Conservation (phyloP, 2,888 invertebrate species). For the Parnassius apollo region DNA sequence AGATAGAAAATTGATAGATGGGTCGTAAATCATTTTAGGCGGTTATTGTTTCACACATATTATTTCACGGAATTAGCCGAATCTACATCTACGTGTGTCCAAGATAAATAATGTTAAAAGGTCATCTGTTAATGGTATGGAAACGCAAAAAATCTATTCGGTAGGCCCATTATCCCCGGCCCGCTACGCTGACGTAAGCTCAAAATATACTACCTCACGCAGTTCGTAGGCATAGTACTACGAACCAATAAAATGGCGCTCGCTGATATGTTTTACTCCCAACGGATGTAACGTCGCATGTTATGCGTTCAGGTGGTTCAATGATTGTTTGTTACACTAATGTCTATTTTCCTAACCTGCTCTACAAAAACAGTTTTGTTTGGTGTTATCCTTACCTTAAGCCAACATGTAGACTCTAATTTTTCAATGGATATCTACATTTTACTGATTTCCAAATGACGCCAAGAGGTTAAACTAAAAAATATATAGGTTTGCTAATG, state of each 20-base stretch:
- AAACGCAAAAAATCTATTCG: slow-evolving; percentile 39
- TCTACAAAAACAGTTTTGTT: slow-evolving; percentile 8
- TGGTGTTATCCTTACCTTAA: background rate
- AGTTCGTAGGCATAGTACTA: slow-evolving; percentile 41
- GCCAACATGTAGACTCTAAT: too few species aligned
- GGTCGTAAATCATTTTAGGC: too few species aligned
- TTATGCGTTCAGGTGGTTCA: slow-evolving; percentile 17
- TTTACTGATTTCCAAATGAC: too few species aligned
- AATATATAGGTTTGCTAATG: too few species aligned
- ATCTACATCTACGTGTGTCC: slow-evolving; percentile 17
- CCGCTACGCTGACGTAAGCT: slow-evolving; percentile 48
- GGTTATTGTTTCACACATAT: too few species aligned
- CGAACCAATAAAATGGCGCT: slow-evolving; percentile 42
- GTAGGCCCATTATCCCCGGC: slow-evolving; percentile 43
- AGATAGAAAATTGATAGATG: too few species aligned
- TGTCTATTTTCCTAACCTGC: slow-evolving; percentile 15
- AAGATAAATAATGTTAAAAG: slow-evolving; percentile 29
- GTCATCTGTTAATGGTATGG: slow-evolving; percentile 30
- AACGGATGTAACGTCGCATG: slow-evolving; percentile 16
- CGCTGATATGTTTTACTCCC: slow-evolving; percentile 36
- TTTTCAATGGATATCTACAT: too few species aligned
- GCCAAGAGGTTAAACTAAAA: too few species aligned
- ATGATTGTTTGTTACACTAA: slow-evolving; percentile 18
- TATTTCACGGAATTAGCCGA: background rate
- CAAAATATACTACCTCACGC: slow-evolving; percentile 45